phyloP scores from a whole-genome alignment of 2,113 vertebrate species.

The Boulengeromyrus knoepffleri region DNA sequence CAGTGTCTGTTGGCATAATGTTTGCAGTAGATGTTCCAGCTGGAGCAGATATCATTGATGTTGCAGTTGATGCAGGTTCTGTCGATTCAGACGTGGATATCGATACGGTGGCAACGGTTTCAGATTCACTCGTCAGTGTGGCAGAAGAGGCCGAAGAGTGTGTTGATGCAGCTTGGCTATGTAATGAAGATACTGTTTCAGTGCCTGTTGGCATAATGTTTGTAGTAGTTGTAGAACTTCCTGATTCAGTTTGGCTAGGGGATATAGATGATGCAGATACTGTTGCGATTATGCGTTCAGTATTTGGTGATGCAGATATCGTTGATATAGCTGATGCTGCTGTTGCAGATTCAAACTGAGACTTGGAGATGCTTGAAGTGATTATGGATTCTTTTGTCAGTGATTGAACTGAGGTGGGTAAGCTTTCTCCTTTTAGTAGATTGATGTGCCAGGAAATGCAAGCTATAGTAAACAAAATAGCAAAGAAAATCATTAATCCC shows the following conservation, averaged over 20 bases:
- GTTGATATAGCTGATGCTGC: no score
- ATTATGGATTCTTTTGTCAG: background rate
- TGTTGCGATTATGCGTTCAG: background rate
- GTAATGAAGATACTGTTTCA: background rate
- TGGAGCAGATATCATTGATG: background rate
- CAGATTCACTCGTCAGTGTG: background rate
- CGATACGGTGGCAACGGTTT: background rate
- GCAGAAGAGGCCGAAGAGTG: background rate
- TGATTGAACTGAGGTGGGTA: background rate
- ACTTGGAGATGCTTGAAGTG: background rate
- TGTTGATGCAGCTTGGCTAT: background rate
- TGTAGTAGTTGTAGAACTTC: background rate
- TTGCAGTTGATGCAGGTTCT: background rate
- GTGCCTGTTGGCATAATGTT: no score
- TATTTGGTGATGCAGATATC: background rate
- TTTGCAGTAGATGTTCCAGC: background rate
- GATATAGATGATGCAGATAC: background rate
- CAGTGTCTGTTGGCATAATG: background rate
- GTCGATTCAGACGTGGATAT: background rate
- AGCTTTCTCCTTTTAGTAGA: background rate
- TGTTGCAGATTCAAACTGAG: background rate
- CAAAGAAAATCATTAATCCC: background rate
- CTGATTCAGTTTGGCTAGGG: background rate
- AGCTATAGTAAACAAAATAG: background rate
- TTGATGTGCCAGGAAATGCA: background rate